Base-by-base conservation (phyloP, 37 sponge, comb jelly and placozoan species). In the Halisarca cf. caerulea region DNA sequence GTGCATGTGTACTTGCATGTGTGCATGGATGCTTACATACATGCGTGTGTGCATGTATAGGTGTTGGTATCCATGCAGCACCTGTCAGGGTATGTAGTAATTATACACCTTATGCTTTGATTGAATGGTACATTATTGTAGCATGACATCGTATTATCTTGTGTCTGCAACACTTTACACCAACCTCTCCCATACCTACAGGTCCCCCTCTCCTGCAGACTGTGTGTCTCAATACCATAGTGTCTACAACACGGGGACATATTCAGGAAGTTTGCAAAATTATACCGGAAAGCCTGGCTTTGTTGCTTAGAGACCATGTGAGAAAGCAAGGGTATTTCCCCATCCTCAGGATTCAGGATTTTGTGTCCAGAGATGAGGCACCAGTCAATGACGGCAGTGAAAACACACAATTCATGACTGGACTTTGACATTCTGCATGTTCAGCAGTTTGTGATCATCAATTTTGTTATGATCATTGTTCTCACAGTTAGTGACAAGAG, bases 331-430 rank as follows among this genome's bases (percentile, higher is more conserved):
- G 69, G 69, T 68, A 68, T 34, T 68, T 34, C 33, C 35, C 69
- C 35, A 34, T 68, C 17, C 15, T 30, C 14, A 28, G 35, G 1
- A 27, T 68, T 34, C 30, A 34, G 33, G 32, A 17, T 4, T 34
- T 18, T 34, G 25, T 27, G 25, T 18, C 35, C 35, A 27, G 1
- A 34, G 69, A 34, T 18, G 15, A 68, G 3, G 6, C 51, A 6
- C 51, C 51, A 14, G 51, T 11, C 11, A 34, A 68, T 20, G 77
- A 74, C 6, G 77, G 77, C 77, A 74, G 77, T 43, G 77, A 74
- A 23, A 74, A 37, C 45, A 74, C 77, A 20, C 77, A 74, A 44
- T 74, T 44, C 45, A 33, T 74, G 77, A 21, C 15, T 74, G 77
- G 77, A 74, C 11, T 74, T 2, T 32, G 77, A 37, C 36, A 18